Percentiles rank a stretch among this genome's conserved stretches.
Conservation (phyloP, 1,140 invertebrate genomes). For the Camponotus floridanus region DNA sequence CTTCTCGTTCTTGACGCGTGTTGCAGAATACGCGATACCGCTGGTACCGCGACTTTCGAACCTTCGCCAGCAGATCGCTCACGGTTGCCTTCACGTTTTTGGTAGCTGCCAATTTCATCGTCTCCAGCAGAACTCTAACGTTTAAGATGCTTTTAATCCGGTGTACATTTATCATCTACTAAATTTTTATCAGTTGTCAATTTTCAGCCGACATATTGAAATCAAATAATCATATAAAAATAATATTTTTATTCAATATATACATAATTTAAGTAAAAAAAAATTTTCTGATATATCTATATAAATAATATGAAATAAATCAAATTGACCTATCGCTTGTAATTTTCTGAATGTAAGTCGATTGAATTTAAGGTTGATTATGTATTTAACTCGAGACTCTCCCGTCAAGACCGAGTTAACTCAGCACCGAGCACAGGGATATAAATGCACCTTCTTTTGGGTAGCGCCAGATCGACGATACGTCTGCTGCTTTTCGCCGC, state of each 20-base stretch:
- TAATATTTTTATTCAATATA: neutral
- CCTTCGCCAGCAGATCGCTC: conserved; percentile 66
- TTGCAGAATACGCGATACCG: conserved; percentile 80
- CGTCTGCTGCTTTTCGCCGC: conserved; percentile 71
- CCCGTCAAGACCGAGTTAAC: neutral
- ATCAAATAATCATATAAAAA: neutral
- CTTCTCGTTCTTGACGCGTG: conserved; percentile 72
- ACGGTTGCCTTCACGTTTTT: conserved; percentile 62
- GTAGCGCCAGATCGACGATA: conserved; percentile 78
- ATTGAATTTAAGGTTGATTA: neutral
- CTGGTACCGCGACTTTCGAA: conserved; percentile 79
- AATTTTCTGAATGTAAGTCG: neutral
- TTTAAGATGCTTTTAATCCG: conserved; percentile 37
- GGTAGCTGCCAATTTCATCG: conserved; percentile 54
- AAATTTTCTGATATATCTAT: neutral
- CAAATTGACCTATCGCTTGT: neutral
- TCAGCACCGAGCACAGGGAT: conserved; percentile 28
- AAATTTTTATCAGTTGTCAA: neutral
- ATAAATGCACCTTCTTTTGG: conserved; percentile 68
- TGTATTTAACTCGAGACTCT: neutral
- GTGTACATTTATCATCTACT: conserved; percentile 35
- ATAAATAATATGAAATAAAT: neutral
- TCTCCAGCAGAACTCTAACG: conserved; percentile 53
- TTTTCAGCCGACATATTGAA: neutral
- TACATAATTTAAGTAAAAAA: too few species aligned